Base-by-base conservation (phyloP, 2,113 vertebrate species). In the Haplotaxodon microlepis region DNA sequence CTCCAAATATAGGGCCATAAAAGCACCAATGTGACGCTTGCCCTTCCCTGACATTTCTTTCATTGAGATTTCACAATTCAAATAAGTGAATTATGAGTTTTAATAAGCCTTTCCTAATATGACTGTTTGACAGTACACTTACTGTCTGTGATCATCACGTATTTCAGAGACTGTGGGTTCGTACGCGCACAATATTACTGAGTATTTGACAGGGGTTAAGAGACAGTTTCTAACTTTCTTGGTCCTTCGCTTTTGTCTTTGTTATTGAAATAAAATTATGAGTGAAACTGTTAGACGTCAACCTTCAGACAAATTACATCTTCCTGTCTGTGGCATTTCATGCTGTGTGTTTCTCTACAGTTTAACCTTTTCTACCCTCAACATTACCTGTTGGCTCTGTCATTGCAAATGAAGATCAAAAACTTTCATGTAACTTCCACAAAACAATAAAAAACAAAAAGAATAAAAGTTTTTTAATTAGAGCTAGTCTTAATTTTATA, bases 61-160 rank as follows among this genome's bases (percentile, higher is more conserved):
- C 90, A 86, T 81, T 85, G 83, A 38, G 89, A 94, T 86, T 86
- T 93, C 94, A 91, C 92, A 94, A 91, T 93, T 94, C 90, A 93
- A 95, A 95, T 93, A 94, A 95, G 86, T 92, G 84, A 91, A 88
- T 95, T 86, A 96, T 94, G 93, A 88, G 92, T 94, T 96, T 95
- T 95, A 96, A 96, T 96, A 95, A 96, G 93, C 86, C 82, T 86
- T 56, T 82, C 84, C 86, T 92, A 91, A 93, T 93, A 92, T 86
- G 86, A 89, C 89, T 94, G 93, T 92, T 95, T 95, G 92, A 95
- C 81, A 83, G 93, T 87, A 92, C 86, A 92, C 81, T 93, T 89
- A 81, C 86, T 92, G 85, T 93, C 86, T 21, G 80, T 84, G 92
- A 92, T 93, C 84, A 92, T 88, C 81, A 83, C 87, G 89, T 92